These are phyloP conservation scores for Arnoldichthys spilopterus DNA, from an alignment of 2,797 vertebrate species.

Conservation along the genomic window DNA sequence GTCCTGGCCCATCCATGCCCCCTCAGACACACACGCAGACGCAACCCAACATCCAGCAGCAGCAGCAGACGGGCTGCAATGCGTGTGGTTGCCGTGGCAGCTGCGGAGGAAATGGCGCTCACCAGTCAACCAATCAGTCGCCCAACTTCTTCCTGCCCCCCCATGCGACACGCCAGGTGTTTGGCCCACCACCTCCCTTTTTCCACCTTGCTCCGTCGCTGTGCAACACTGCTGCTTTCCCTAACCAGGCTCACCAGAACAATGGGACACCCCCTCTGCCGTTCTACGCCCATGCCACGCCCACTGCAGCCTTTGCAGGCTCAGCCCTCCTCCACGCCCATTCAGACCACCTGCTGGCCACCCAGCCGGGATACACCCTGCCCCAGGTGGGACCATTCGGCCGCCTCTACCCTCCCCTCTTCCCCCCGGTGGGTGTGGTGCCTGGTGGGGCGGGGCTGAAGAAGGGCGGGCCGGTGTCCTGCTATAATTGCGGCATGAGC, in stretches of 20 bases:
- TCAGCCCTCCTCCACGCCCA: conserved; percentile 80
- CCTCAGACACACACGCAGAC: conserved; percentile 15
- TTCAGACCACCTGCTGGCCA: conserved; percentile 83
- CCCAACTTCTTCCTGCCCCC: conserved; percentile 82
- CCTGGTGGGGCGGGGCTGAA: conserved; percentile 79
- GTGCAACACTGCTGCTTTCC: conserved; percentile 84
- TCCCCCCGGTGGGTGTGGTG: conserved; percentile 80
- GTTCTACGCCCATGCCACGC: conserved; percentile 78
- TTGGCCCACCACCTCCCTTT: conserved; percentile 74
- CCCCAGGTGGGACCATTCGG: conserved; percentile 84
- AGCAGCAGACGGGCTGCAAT: conserved; percentile 77
- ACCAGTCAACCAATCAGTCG: conserved; percentile 71
- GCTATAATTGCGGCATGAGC: conserved; percentile 89
- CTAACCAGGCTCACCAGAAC: conserved; percentile 84
- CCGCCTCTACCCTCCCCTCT: conserved; percentile 80
- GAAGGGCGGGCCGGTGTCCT: conserved; percentile 85
- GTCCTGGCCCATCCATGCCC: neutral
- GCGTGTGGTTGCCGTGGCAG: conserved; percentile 85
- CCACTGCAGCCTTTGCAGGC: conserved; percentile 78
- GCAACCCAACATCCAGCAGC: conserved; percentile 45
- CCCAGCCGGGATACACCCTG: conserved; percentile 84
- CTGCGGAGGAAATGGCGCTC: conserved; percentile 67
- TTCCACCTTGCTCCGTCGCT: conserved; percentile 82
- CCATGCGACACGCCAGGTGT: conserved; percentile 83
- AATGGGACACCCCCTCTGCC: conserved; percentile 80